Evolutionary conservation across 1,140 invertebrate genomes (phyloP), one percentile per base, ranked within the genome.

Genomic region (Papilio polytes): DNA sequence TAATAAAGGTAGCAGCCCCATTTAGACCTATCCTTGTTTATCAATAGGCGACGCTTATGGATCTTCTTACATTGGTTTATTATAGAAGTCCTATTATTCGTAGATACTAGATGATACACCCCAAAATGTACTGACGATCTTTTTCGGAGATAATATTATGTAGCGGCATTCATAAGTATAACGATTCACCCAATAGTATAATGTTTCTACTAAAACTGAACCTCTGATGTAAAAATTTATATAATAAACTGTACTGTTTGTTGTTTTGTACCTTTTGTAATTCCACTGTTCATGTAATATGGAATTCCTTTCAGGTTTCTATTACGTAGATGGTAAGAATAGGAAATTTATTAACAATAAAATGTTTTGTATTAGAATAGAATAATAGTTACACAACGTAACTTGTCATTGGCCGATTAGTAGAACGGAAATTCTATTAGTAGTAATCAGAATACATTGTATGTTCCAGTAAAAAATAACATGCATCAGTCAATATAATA

Each of bases 391-490:
- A 66, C 12, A 31, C 3, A 66, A 66, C 13, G 63, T 66, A 66
- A 26, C 22, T 66, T 66, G 26, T 66, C 63, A 66, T 31, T 66
- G 63, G 26, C 10, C 63, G 26, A 66, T 66, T 66, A 66, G 31
- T 66, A 31, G 63, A 66, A 66, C 63, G 63, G 63, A 66, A 66
- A 66, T 66, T 66, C 63, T 66, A 20, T 31, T 31, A 66, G 26
- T 66, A 66, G 22, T 26, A 66, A 66, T 66, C 12, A 66, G 26
- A 66, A 31, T 66, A 63, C 20, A 63, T 63, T 63, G 59, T 63
- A 66, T 31, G 63, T 31, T 4, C 22, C 22, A 26, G 63, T 26
- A 66, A 66, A 66, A 66, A 66, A 31, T 20, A 59, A 59, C 20
- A 63, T 63, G 22, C 20, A 63, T 66, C 10, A 1, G 31, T 63